A percentile compares a stretch with the other conserved stretches of the same genome.
phyloP scores from a whole-genome alignment of 2,113 vertebrate genomes.

The Melanotaenia duboulayi region DNA sequence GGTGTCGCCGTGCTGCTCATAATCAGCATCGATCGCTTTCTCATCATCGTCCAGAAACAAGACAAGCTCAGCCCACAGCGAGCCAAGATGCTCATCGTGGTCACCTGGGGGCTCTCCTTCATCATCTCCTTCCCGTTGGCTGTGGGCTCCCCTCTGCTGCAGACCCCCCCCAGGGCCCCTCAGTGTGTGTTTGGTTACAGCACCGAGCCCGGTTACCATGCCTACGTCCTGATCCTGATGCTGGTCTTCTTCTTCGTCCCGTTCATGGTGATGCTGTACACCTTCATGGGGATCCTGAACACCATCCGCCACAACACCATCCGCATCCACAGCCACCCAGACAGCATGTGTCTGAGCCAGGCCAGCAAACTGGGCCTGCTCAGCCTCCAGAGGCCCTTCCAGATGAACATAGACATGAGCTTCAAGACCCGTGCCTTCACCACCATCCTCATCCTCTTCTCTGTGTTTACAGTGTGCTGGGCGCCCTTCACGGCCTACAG shows the following conservation, averaged over 20 bases:
- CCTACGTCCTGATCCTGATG: slow-evolving; percentile 90
- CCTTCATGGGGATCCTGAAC: slow-evolving; percentile 96
- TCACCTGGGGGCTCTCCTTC: slow-evolving; percentile 91
- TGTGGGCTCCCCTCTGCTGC: slow-evolving; percentile 89
- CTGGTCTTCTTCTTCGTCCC: slow-evolving; percentile 94
- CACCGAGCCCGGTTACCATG: slow-evolving; percentile 85
- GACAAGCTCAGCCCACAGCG: slow-evolving; percentile 94
- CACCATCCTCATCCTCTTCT: slow-evolving; percentile 98
- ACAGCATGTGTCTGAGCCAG: slow-evolving; percentile 95
- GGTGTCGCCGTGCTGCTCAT: slow-evolving; percentile 95
- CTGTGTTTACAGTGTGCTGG: slow-evolving; percentile 95
- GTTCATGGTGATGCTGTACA: slow-evolving; percentile 94
- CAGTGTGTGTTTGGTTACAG: slow-evolving; percentile 97
- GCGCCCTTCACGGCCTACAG: slow-evolving; percentile 95
- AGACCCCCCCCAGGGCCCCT: slow-evolving; percentile 90
- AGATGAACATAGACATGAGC: slow-evolving; percentile 98
- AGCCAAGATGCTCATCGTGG: slow-evolving; percentile 91
- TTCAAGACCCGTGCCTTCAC: slow-evolving; percentile 99
- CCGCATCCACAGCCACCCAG: slow-evolving; percentile 94
- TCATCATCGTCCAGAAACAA: slow-evolving; percentile 97
- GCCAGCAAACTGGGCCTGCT: slow-evolving; percentile 96
- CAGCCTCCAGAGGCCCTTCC: slow-evolving; percentile 95
- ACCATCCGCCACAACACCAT: slow-evolving; percentile 95
- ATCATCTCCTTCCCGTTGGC: slow-evolving; percentile 91
- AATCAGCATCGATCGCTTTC: slow-evolving; percentile 97